Evolutionary conservation across 1,140 invertebrate species (phyloP).

Genomic region (Triops longicaudatus): DNA sequence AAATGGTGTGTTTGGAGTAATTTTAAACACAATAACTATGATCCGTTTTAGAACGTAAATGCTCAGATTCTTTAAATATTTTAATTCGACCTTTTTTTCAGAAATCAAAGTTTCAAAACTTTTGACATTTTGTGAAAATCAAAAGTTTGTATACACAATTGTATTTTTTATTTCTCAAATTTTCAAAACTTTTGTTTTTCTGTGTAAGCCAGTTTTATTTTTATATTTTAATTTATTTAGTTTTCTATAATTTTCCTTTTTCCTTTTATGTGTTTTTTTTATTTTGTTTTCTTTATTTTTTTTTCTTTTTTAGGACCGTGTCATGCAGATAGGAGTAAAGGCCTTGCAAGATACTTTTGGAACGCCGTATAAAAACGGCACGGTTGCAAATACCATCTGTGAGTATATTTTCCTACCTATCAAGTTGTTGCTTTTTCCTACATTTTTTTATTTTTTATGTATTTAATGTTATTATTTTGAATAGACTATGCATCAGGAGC

Average conservation of each 20-base stretch:
- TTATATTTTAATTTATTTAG: too few relatives aligned
- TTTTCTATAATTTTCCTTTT: too few relatives aligned
- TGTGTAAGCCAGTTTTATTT: too few relatives aligned
- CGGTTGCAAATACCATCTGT: constrained; percentile 28
- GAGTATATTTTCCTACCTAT: not conserved
- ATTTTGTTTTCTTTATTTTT: too few relatives aligned
- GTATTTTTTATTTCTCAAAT: not conserved
- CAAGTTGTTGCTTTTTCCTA: not conserved
- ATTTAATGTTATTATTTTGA: not conserved
- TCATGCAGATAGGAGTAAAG: constrained; percentile 30
- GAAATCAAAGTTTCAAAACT: too few relatives aligned
- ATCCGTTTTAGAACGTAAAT: too few relatives aligned
- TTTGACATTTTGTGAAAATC: too few relatives aligned
- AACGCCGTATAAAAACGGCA: constrained; percentile 30
- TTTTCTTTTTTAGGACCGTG: constrained; percentile 30
- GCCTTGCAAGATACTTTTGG: constrained; percentile 33
- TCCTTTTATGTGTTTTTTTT: too few relatives aligned
- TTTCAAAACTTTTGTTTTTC: too few relatives aligned
- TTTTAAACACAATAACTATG: too few relatives aligned
- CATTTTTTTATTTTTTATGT: not conserved
- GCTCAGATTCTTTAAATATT: too few relatives aligned
- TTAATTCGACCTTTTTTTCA: too few relatives aligned
- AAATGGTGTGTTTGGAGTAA: constrained; percentile 23
- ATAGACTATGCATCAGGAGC: constrained; percentile 24
- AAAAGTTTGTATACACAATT: not conserved